Evolutionary conservation across 1,140 invertebrate genomes (phyloP).

Genomic region (Ooceraea biroi): DNA sequence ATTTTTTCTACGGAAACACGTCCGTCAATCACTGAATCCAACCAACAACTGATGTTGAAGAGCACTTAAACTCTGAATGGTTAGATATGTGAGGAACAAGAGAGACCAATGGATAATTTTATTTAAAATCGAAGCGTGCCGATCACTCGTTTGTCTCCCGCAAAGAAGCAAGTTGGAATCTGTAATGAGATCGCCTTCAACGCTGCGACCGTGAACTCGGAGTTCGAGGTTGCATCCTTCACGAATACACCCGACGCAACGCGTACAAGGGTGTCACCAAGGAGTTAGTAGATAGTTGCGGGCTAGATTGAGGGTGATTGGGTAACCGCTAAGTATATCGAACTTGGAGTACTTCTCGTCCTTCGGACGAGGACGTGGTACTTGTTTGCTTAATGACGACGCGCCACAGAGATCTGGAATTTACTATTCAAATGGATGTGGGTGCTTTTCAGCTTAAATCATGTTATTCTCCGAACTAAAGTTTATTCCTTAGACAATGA

Average conservation of each 20-base stretch:
- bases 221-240: conserved; percentile 56
- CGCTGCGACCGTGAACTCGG: conserved; percentile 55
- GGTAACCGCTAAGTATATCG: conserved; percentile 77
- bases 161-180: conserved; percentile 55
- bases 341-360: conserved; percentile 73
- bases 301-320: conserved; percentile 74
- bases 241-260: conserved; percentile 32
- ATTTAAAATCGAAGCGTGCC: no score
- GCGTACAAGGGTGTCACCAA: conserved; percentile 63
- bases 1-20: no score
- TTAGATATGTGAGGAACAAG: no score
- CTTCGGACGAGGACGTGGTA: conserved; percentile 67
- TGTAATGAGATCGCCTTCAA: conserved; percentile 52
- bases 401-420: conserved; percentile 56
- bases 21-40: no score
- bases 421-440: conserved; percentile 38
- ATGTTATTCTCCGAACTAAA: conserved; percentile 10
- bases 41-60: no score
- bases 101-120: no score
- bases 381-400: conserved; percentile 73
- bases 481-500: neutral
- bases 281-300: conserved; percentile 74
- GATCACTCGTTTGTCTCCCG: conserved; percentile 5
- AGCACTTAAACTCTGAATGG: no score
- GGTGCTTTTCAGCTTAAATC: conserved; percentile 2